These are phyloP conservation scores for Sitobion miscanthi DNA, from an alignment of 1,140 invertebrate species.

Conservation along the genomic window DNA sequence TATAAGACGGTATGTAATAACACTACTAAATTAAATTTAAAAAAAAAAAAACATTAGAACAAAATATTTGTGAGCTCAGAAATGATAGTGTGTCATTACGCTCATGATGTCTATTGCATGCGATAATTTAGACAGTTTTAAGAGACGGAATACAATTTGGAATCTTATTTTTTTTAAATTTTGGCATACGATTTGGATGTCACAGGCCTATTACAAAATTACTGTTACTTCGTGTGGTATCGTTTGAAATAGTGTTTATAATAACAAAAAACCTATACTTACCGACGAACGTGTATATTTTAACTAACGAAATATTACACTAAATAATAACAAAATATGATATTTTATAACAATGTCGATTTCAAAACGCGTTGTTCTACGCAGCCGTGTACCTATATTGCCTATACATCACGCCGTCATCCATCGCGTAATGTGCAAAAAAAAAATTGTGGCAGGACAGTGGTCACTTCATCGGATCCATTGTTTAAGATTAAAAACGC, in stretches of 20 bases:
- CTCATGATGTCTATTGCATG: too few species aligned
- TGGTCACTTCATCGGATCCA: not conserved
- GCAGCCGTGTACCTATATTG: not conserved
- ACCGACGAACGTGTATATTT: not conserved
- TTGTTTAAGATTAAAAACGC: not conserved
- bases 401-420: conserved; percentile 10
- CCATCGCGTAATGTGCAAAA: not conserved
- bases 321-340: not conserved
- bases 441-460: not conserved
- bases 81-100: not conserved
- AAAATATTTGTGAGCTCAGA: not conserved
- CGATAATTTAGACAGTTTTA: too few species aligned
- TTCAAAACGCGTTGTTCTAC: not conserved
- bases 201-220: not conserved
- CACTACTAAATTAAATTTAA: not conserved
- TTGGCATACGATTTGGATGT: not conserved
- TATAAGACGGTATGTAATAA: not conserved
- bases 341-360: not conserved
- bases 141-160: too few species aligned
- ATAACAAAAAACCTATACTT: not conserved
- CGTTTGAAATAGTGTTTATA: too few species aligned
- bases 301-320: not conserved
- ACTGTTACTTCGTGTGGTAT: too few species aligned
- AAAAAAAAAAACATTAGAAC: not conserved
- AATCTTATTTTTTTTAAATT: too few species aligned